Evolutionary conservation across 2,888 invertebrate species (phyloP), one percentile per base, ranked within the genome.

Genomic region (Plebejus argus): DNA sequence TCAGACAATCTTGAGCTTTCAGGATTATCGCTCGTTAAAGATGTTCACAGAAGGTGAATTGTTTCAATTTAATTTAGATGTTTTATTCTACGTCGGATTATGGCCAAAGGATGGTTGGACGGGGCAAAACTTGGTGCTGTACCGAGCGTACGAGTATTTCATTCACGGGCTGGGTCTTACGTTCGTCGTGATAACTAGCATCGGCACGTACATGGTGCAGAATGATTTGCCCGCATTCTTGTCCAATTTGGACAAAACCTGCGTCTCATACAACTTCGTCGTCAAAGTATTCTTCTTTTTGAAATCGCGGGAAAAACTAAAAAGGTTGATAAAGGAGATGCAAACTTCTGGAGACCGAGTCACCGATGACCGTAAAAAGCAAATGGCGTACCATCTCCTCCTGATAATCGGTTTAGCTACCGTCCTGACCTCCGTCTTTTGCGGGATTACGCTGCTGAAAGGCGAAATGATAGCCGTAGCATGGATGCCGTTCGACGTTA

Each of bases 401-500:
- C 18, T 85, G 3, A 79, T 89, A 28, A 86, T 87, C 18, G 56
- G 80, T 2, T 75, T 87, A 15, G 82, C 85, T 12, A 81, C 86
- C 0, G 78, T 80, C 0, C 78, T 88, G 0, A 80, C 87, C 0
- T 78, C 83, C 0, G 80, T 84, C 0, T 90, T 92, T 53, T 83
- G 85, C 78, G 77, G 83, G 0, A 56, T 88, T 15, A 85, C 88
- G 28, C 79, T 86, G 8, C 81, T 84, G 5, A 86, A 89, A 78
- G 86, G 87, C 18, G 89, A 90, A 76, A 84, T 92, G 87, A 80
- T 85, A 0, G 76, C 91, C 0, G 91, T 90, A 77, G 86, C 89
- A 0, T 93, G 92, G 92, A 82, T 92, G 84, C 93, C 93, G 0
- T 92, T 92, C 70, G 87, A 92, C 71, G 86, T 87, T 0, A 80